Evolutionary conservation across 2,113 vertebrate genomes (phyloP).

Genomic region (Vidua chalybeata): DNA sequence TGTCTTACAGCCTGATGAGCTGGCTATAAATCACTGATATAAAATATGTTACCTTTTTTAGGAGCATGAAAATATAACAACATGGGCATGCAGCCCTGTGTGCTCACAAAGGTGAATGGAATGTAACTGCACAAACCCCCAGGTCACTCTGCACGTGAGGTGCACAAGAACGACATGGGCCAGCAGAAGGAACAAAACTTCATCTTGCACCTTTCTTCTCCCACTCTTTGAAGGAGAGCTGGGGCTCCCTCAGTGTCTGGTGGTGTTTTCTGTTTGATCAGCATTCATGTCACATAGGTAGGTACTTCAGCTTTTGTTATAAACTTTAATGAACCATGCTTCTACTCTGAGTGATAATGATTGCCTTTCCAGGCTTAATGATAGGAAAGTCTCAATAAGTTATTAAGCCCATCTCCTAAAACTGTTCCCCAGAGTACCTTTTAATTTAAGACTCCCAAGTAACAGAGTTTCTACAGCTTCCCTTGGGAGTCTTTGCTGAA

Average conservation of each 20-base stretch:
- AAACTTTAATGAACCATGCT: conserved; percentile 20
- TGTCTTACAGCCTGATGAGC: background rate
- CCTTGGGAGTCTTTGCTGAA: background rate
- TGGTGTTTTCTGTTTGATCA: background rate
- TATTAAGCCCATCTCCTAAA: background rate
- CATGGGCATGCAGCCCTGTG: background rate
- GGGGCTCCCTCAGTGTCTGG: background rate
- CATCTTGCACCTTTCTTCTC: background rate
- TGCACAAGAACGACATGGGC: fast-evolving
- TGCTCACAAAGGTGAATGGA: background rate
- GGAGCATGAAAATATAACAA: background rate
- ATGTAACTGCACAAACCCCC: background rate
- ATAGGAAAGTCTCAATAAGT: background rate
- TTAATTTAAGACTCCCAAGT: background rate
- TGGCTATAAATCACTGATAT: background rate
- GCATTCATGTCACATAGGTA: conserved; percentile 2
- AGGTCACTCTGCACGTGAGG: background rate
- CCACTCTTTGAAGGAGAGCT: background rate
- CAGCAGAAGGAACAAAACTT: background rate
- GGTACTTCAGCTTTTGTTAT: background rate
- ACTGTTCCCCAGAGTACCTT: background rate
- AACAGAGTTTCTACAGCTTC: background rate
- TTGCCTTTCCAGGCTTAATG: background rate
- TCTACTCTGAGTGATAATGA: background rate
- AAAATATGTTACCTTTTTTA: background rate